Conservation (phyloP, 2,888 invertebrate genomes). For the Deroplatys truncata region DNA sequence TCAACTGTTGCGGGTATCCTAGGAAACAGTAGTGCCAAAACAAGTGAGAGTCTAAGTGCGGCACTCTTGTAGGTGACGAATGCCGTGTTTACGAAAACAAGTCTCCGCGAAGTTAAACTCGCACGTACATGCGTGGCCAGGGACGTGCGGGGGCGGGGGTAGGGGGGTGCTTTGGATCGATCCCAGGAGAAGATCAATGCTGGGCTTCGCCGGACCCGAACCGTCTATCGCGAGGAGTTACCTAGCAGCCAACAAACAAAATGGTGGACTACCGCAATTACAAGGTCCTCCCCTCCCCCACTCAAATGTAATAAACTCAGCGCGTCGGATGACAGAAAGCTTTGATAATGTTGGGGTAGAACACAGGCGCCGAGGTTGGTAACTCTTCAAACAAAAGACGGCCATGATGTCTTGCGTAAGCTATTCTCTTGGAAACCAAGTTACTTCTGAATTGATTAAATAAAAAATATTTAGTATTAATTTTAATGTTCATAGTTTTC, state of each 20-base stretch:
- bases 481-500: no score
- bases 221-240: neutral
- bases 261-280: neutral
- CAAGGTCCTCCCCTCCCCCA: neutral
- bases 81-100: neutral
- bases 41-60: neutral
- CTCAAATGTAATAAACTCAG: neutral
- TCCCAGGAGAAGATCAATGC: neutral
- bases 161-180: neutral
- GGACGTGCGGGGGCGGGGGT: neutral
- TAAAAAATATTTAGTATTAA: no score
- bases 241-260: slow-evolving; percentile 17
- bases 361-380: neutral
- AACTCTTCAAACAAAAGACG: neutral
- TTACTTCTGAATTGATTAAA: no score
- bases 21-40: neutral
- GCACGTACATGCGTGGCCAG: neutral
- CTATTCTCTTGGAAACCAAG: no score
- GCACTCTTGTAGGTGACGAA: neutral
- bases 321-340: neutral
- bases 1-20: no score
- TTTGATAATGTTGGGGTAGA: neutral
- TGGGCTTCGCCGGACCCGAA: neutral
- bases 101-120: neutral
- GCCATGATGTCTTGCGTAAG: neutral